Conservation (phyloP, 2,113 vertebrate species). For the Pelecanoides urinatrix region DNA sequence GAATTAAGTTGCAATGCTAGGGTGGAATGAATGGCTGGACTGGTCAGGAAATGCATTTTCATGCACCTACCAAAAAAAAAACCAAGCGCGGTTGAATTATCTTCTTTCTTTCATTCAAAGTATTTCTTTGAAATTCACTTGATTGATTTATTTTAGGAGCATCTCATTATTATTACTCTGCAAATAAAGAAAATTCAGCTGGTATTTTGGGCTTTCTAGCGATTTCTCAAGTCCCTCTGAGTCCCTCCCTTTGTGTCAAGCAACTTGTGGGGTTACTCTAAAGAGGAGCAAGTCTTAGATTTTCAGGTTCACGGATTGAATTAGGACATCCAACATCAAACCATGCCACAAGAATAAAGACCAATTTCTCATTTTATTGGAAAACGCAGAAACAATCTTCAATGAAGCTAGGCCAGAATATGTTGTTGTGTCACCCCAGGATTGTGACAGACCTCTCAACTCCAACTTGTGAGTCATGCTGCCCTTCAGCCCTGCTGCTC, state of each 20-base stretch:
- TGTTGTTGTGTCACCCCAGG: background rate
- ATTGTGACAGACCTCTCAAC: background rate
- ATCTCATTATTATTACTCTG: background rate
- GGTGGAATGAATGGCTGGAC: background rate
- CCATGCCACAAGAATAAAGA: background rate
- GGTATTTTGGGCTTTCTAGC: background rate
- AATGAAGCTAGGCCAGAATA: background rate
- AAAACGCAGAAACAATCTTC: background rate
- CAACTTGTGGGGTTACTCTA: background rate
- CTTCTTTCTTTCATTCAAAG: background rate
- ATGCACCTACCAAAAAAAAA: background rate
- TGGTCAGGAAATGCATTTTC: background rate
- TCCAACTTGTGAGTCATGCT: background rate
- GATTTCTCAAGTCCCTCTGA: background rate
- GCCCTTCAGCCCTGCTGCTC: background rate
- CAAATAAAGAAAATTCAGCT: background rate
- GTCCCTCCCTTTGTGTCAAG: background rate
- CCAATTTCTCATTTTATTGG: background rate
- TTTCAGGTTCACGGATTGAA: background rate
- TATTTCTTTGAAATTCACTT: background rate
- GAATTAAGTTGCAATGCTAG: background rate
- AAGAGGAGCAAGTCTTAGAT: background rate
- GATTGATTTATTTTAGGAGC: background rate
- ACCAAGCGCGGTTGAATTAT: rapidly evolving
- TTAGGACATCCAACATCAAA: background rate